phyloP scores from a whole-genome alignment of 2,113 vertebrate species.

The Patagioenas fasciata region DNA sequence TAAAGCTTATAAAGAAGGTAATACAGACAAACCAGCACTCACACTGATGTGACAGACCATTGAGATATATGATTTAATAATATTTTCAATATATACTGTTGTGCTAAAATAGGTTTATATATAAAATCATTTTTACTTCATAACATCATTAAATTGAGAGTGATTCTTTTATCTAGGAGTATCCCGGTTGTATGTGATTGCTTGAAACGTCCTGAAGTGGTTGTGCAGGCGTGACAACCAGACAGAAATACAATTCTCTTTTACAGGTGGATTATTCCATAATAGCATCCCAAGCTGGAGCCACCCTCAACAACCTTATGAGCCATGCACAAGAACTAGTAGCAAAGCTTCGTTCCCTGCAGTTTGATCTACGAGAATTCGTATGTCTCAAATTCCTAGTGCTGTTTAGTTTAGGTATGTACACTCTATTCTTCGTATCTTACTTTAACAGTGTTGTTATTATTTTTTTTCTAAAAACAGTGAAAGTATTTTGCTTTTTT shows the following conservation, averaged over 20 bases:
- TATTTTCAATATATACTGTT: background rate
- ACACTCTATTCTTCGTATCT: background rate
- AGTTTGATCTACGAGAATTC: conserved; percentile 96
- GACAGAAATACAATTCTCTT: conserved; percentile 29
- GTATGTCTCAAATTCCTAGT: conserved; percentile 99
- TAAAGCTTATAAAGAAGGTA: background rate
- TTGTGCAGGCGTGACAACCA: background rate
- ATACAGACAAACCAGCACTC: background rate
- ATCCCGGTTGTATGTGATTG: background rate
- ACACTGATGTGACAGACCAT: background rate
- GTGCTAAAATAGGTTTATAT: background rate
- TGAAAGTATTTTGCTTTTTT: background rate
- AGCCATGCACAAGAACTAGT: conserved; percentile 96
- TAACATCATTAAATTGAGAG: background rate
- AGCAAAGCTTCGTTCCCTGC: conserved; percentile 90
- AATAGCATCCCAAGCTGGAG: conserved; percentile 92
- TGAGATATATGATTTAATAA: background rate
- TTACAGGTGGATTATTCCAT: conserved; percentile 92
- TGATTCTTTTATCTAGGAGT: background rate
- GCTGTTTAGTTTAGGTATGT: conserved; percentile 96
- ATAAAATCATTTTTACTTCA: background rate
- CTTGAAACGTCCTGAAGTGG: background rate
- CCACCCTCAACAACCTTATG: conserved; percentile 94
- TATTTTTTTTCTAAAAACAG: background rate
- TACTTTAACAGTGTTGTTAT: background rate